phyloP scores from a whole-genome alignment of 1,140 invertebrate genomes.

The Eumaeus atala region DNA sequence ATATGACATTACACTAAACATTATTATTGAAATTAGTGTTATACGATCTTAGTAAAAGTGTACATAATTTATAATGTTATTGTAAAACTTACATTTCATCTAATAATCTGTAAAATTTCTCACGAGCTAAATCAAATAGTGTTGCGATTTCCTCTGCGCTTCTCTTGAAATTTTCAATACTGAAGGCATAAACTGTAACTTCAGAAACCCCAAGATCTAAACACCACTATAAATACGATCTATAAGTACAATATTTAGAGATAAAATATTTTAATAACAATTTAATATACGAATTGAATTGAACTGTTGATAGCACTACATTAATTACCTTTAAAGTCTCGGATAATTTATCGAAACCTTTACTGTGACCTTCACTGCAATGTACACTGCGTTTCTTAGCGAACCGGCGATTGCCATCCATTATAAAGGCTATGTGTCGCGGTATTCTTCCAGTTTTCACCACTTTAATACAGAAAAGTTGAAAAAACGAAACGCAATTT shows the following conservation, averaged over 20 bases:
- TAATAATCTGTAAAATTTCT: conserved; percentile 91
- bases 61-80: no score
- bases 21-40: no score
- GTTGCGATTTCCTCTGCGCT: conserved; percentile 92
- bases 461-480: conserved; percentile 84
- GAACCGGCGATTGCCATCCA: conserved; percentile 98
- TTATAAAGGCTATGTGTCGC: conserved; percentile 95
- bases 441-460: conserved; percentile 90
- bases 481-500: conserved; percentile 82
- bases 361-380: conserved; percentile 88
- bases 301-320: conserved; percentile 1
- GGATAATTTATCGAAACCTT: conserved; percentile 96
- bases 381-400: conserved; percentile 87
- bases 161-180: conserved; percentile 99
- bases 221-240: conserved; percentile 74
- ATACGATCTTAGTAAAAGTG: no score
- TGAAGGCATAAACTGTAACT: conserved; percentile 99
- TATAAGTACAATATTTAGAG: conserved; percentile 15
- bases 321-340: conserved; percentile 85
- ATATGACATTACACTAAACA: no score
- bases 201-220: conserved; percentile 84
- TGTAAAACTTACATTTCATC: conserved; percentile 83
- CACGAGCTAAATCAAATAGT: conserved; percentile 89
- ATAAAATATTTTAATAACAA: conserved; percentile 13
- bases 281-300: no score